Evolutionary conservation across 2,797 vertebrate species (phyloP), one percentile per base, ranked within the genome.

Genomic region (Telmatherina bonti): DNA sequence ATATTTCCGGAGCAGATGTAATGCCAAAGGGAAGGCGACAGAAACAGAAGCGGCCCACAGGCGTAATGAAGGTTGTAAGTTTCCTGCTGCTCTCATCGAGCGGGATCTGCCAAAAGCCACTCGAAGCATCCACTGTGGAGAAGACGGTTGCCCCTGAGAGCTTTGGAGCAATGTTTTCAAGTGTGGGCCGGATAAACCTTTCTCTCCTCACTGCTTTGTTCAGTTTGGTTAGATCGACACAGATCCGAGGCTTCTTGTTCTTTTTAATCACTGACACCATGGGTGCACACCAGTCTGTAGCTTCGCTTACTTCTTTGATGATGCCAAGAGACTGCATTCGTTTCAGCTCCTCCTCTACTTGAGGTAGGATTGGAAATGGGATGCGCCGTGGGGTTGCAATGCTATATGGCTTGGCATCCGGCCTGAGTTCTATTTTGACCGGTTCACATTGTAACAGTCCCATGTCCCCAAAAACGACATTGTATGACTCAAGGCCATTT

Each of bases 321-420:
- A n/a, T n/a, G n/a, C n/a, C n/a, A n/a, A n/a, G n/a, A n/a, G n/a
- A n/a, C n/a, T n/a, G n/a, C n/a, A n/a, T 62, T 1, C 12, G n/a
- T 10, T 70, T 70, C 4, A 70, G 18, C 11, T 73, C 55, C 15
- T 54, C 41, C 41, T 70, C 66, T 13, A 69, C 55, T 12, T 61
- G 35, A 0, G 60, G 54, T 1, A 73, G 18, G 7, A 74, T 29
- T 0, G 55, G 47, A 7, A 78, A 72, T 0, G 58, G 43, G 0
- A 62, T 22, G 1, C 22, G 8, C 1, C 24, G 1, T 0, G 55
- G 55, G 12, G 67, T 54, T 9, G 33, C 33, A 35, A 35, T 31
- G n/a, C n/a, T n/a, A n/a, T n/a, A n/a, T n/a, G n/a, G n/a, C n/a
- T n/a, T n/a, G n/a, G n/a, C n/a, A n/a, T n/a, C n/a, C n/a, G n/a